Conservation (phyloP, 2,888 invertebrate species). For the Epinotia ramella region DNA sequence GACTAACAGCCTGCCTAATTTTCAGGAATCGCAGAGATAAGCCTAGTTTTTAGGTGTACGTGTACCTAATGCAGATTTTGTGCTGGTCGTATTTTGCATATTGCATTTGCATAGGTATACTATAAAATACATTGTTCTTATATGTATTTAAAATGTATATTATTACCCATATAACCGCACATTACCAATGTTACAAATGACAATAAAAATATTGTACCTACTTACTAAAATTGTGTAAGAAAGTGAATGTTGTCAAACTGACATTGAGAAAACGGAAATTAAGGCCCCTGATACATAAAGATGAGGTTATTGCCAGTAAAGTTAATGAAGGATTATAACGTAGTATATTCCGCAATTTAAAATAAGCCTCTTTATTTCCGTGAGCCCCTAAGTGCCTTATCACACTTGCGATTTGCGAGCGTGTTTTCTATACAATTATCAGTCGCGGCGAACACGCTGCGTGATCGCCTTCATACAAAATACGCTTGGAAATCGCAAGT, state of each 20-base stretch:
- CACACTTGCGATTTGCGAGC: too few relatives aligned
- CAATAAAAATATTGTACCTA: slow-evolving; percentile 17
- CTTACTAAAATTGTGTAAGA: slow-evolving; percentile 28
- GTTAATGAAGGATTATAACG: not conserved
- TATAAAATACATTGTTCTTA: not conserved
- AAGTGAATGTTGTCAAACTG: slow-evolving; percentile 28
- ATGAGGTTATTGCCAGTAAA: not conserved
- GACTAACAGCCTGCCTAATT: too few relatives aligned
- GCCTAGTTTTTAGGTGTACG: too few relatives aligned
- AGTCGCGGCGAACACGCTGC: too few relatives aligned
- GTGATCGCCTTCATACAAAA: too few relatives aligned
- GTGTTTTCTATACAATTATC: too few relatives aligned
- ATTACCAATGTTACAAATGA: slow-evolving; percentile 18
- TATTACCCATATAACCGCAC: not conserved
- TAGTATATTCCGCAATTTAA: not conserved
- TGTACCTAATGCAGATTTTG: not conserved
- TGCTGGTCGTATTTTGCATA: not conserved
- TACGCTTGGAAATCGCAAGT: too few relatives aligned
- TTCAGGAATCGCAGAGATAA: too few relatives aligned
- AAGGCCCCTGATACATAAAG: not conserved
- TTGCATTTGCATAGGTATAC: not conserved
- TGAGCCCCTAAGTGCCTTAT: too few relatives aligned
- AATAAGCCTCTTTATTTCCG: not conserved
- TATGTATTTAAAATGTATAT: not conserved
- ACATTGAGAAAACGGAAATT: slow-evolving; percentile 28